Conservation (phyloP, 2,797 vertebrate genomes). For the Poeciliopsis presidionis region DNA sequence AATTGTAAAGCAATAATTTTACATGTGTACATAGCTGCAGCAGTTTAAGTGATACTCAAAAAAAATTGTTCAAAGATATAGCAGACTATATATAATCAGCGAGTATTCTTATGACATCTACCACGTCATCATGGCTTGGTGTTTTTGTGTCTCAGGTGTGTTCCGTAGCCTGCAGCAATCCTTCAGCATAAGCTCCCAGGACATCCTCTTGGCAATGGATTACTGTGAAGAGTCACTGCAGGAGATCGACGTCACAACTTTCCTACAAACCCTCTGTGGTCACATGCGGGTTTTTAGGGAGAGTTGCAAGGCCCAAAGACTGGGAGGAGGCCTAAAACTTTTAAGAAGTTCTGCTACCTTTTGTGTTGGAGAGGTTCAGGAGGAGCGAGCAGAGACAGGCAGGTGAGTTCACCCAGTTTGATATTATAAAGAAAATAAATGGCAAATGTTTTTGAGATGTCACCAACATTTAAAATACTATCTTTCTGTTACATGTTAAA, state of each 20-base stretch:
- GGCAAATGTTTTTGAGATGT: not conserved
- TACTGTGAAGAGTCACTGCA: slow-evolving; percentile 97
- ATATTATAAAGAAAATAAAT: not conserved
- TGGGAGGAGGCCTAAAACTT: slow-evolving; percentile 20
- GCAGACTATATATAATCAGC: not conserved
- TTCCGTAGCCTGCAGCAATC: slow-evolving; percentile 94
- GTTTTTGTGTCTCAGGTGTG: slow-evolving; percentile 79
- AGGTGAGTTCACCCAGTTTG: slow-evolving; percentile 74
- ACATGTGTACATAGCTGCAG: not conserved
- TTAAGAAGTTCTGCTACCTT: slow-evolving; percentile 71
- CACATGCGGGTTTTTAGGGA: slow-evolving; percentile 86
- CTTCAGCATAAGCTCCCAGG: slow-evolving; percentile 88
- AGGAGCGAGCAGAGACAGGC: slow-evolving; percentile 77
- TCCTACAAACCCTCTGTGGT: slow-evolving; percentile 91
- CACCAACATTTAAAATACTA: not conserved
- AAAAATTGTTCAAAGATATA: not conserved
- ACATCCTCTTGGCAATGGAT: slow-evolving; percentile 92
- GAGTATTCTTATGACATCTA: not conserved
- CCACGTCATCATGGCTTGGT: not conserved
- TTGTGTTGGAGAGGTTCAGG: slow-evolving; percentile 83
- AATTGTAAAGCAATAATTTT: not conserved
- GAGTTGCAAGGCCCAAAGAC: slow-evolving; percentile 21
- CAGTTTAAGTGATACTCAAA: not conserved
- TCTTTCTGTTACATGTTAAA: not conserved
- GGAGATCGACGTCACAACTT: slow-evolving; percentile 94